Percentiles rank a stretch among this genome's conserved stretches.
Evolutionary conservation across 1,140 invertebrate genomes (phyloP).

Genomic region (Leptestheria dahalacensis): DNA sequence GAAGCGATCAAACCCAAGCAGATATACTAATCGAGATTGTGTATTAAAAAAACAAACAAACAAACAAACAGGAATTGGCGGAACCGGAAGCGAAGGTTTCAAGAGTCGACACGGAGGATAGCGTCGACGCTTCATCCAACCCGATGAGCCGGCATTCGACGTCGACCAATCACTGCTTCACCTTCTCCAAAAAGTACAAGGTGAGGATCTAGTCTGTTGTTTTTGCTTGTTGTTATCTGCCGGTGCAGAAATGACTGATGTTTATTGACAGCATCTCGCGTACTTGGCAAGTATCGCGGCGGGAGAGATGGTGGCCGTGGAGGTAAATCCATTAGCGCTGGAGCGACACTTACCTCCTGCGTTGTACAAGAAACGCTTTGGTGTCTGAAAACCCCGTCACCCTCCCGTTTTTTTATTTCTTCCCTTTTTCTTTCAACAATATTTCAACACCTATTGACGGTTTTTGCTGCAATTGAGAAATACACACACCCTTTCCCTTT

Average conservation of each 20-base stretch:
- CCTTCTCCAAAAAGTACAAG: conserved; percentile 34
- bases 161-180: conserved; percentile 25
- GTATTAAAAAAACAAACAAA: background rate
- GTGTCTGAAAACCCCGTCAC: conserved; percentile 20
- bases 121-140: conserved; percentile 21
- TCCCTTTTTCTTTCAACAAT: no score
- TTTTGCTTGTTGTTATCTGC: no score
- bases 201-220: conserved; percentile 22
- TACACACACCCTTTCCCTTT: no score
- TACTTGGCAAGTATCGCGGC: conserved; percentile 38
- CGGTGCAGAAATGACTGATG: no score
- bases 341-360: conserved; percentile 42
- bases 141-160: background rate
- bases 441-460: no score
- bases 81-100: conserved; percentile 28
- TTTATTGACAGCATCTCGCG: conserved; percentile 43
- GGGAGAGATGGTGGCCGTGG: conserved; percentile 47
- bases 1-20: no score
- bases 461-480: no score
- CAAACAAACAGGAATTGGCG: conserved; percentile 25
- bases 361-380: conserved; percentile 43
- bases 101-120: conserved; percentile 24
- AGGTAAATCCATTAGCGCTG: conserved; percentile 44
- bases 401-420: no score
- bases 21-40: no score